Evolutionary conservation across 2,888 invertebrate species (phyloP).

Genomic region (Caenorhabditis sinica): DNA sequence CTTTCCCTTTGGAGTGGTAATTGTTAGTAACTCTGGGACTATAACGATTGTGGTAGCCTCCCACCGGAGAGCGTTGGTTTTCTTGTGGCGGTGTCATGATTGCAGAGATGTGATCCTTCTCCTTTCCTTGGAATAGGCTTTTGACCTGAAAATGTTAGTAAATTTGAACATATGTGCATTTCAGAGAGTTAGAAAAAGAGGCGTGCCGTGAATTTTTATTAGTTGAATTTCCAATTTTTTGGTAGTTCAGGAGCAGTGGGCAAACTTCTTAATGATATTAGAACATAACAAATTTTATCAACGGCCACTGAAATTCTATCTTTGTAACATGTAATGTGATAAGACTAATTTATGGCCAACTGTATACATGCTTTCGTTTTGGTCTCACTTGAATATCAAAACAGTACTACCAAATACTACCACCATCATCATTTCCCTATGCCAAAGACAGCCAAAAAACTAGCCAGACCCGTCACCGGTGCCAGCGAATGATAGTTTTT

Average conservation of each 20-base stretch:
- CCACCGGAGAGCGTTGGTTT: conserved; percentile 30
- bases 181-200: not conserved
- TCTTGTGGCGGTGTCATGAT: conserved; percentile 51
- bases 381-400: conserved; percentile 44
- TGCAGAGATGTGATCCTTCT: conserved; percentile 25
- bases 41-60: conserved; percentile 1
- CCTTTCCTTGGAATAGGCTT: conserved; percentile 7
- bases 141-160: conserved; percentile 49
- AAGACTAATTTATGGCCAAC: conserved; percentile 50
- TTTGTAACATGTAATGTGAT: conserved; percentile 32
- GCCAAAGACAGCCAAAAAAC: conserved; percentile 42
- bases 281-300: not conserved
- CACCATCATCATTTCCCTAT: conserved; percentile 25
- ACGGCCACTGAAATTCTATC: conserved; percentile 19
- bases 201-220: conserved; percentile 17
- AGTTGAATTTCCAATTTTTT: not conserved
- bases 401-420: conserved; percentile 40
- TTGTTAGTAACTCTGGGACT: not conserved
- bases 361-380: conserved; percentile 31
- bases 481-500: conserved; percentile 51
- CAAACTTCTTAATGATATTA: not conserved
- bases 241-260: not conserved
- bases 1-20: not conserved
- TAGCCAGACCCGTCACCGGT: conserved; percentile 45
- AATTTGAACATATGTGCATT: not conserved